Percentiles rank a stretch among this genome's conserved stretches.
phyloP scores from a whole-genome alignment of 2,888 invertebrate species.

The Temnothorax ravouxi region DNA sequence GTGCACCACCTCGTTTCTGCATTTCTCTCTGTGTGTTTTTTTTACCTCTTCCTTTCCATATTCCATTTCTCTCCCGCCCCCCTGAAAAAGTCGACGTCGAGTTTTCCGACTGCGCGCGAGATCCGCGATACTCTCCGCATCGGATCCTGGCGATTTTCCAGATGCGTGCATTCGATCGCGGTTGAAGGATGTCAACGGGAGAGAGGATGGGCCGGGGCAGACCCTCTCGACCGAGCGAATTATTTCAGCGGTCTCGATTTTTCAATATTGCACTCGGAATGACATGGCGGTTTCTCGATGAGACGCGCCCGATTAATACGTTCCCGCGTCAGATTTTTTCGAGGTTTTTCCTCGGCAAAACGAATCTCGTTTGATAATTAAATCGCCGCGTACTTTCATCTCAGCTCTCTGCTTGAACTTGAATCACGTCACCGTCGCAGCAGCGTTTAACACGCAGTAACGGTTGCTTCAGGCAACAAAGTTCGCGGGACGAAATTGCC shows the following conservation, averaged over 20 bases:
- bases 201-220: background rate
- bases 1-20: conserved; percentile 36
- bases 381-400: background rate
- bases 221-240: conserved; percentile 16
- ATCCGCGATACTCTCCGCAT: conserved; percentile 37
- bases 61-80: background rate
- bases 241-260: conserved; percentile 4
- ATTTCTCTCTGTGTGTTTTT: background rate
- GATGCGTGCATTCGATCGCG: conserved; percentile 39
- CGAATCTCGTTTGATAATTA: background rate
- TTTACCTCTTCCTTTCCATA: background rate
- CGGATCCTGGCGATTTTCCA: conserved; percentile 49
- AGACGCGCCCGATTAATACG: background rate
- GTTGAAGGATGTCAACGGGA: conserved; percentile 38
- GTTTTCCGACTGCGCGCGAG: conserved; percentile 23
- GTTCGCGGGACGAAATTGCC: conserved; percentile 13
- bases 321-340: background rate
- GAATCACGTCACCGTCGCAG: background rate
- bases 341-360: background rate
- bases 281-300: conserved; percentile 13
- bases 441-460: background rate
- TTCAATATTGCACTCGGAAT: conserved; percentile 6
- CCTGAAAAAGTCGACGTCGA: conserved; percentile 23
- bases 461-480: background rate
- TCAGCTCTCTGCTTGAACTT: background rate